Base-by-base conservation (phyloP, 2,888 invertebrate species). In the Phragmatobia fuliginosa region DNA sequence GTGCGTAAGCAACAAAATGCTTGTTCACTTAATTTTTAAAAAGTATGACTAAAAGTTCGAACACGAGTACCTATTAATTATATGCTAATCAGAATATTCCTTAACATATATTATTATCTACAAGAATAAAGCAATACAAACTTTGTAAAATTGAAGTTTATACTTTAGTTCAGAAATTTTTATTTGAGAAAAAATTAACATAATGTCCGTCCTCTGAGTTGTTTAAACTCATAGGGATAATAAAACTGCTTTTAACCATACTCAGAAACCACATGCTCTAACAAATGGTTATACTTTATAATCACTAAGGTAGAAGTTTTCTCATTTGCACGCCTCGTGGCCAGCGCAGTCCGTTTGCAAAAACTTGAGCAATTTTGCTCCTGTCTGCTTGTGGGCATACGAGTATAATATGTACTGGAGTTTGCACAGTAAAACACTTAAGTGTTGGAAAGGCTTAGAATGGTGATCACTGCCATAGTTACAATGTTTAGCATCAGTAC, bases 311-410 rank as follows among this genome's bases (percentile, higher is more conserved):
- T 77, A 33, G 64, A 82, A 82, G 82, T 82, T 82, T 82, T 83
- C 82, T 82, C 82, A 82, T 82, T 82, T 83, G 74, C 76, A 71
- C 72, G 66, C 68, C 52, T 66, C 62, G 64, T 70, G 52, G 68
- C 52, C 66, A 70, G 73, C 66, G 69, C 28, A 68, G 79, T 71
- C 66, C 64, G 61, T 70, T 75, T 71, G 74, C 70, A 74, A 73
- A 74, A 83, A 81, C 81, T 80, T 82, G 72, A 73, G 75, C 78
- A 82, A 80, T 80, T 76, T 80, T 82, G 78, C 77, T 82, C 65
- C 69, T 71, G 75, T 75, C 68, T 61, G 71, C 75, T 81, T 75
- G 58, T 74, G 60, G 28, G 61, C 68, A 66, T 61, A 64, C 60
- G n/a, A n/a, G n/a, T n/a, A n/a, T n/a, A n/a, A n/a, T n/a, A 41